phyloP scores from a whole-genome alignment of 2,888 invertebrate species.

The Drosophila pegasa region DNA sequence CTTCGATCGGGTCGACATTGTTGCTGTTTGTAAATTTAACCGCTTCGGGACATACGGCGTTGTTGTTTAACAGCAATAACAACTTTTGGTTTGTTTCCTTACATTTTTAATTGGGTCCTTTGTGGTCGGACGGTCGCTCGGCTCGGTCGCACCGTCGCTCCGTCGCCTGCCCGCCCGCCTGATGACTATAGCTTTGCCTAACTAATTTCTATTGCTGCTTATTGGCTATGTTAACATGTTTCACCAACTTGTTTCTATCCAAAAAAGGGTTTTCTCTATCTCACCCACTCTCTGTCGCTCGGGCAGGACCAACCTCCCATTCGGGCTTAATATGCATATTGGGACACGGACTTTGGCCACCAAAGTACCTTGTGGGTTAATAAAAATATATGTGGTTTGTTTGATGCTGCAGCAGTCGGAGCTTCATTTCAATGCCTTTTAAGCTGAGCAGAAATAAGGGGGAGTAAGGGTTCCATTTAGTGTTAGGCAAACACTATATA shows the following conservation, averaged over 20 bases:
- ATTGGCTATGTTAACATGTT: conserved; percentile 82
- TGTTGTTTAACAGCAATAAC: conserved; percentile 77
- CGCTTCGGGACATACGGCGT: conserved; percentile 83
- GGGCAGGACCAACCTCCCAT: not conserved
- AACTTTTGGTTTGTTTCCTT: conserved; percentile 81
- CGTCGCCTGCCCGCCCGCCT: conserved; percentile 6
- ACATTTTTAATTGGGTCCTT: conserved; percentile 84
- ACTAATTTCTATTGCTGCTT: conserved; percentile 81
- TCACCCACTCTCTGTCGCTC: not conserved
- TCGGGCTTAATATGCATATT: conserved; percentile 71
- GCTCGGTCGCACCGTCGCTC: not conserved
- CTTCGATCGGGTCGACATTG: conserved; percentile 51
- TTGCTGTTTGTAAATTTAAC: conserved; percentile 82
- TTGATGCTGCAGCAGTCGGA: conserved; percentile 58
- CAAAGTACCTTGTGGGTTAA: conserved; percentile 69
- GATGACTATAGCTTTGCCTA: conserved; percentile 72
- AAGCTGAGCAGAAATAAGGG: not conserved
- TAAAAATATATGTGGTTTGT: conserved; percentile 78
- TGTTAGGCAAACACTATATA: conserved; percentile 14
- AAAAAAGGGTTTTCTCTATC: conserved; percentile 61
- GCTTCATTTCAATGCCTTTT: conserved; percentile 35
- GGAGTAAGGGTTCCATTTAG: not conserved
- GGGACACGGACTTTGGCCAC: conserved; percentile 61
- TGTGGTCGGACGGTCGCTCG: conserved; percentile 67
- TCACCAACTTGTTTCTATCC: conserved; percentile 77